Percentiles rank a stretch among this genome's conserved stretches.
These are phyloP conservation scores for Sebastes taczanowskii DNA, from an alignment of 2,797 vertebrate genomes.

Conservation along the genomic window DNA sequence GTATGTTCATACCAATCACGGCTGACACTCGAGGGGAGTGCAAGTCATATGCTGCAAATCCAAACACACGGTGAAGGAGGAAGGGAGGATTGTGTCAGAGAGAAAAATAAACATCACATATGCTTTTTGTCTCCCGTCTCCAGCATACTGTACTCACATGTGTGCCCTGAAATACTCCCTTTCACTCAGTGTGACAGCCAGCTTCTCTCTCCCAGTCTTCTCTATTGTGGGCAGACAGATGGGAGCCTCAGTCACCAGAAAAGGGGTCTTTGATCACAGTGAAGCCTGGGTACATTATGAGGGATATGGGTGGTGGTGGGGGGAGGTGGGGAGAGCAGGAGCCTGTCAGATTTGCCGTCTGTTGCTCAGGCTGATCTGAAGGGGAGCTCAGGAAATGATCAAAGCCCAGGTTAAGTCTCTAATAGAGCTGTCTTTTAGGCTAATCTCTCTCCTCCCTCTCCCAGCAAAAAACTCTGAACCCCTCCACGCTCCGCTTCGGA, in stretches of 20 bases:
- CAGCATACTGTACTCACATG: slow-evolving; percentile 34
- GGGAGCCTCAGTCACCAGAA: slow-evolving; percentile 63
- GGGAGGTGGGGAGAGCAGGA: slow-evolving; percentile 25
- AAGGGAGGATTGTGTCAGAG: slow-evolving; percentile 33
- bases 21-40: slow-evolving; percentile 32
- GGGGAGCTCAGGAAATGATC: slow-evolving; percentile 81
- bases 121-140: slow-evolving; percentile 41
- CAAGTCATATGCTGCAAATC: slow-evolving; percentile 30
- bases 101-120: slow-evolving; percentile 46
- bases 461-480: slow-evolving; percentile 51
- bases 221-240: slow-evolving; percentile 55
- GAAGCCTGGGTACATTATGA: slow-evolving; percentile 65
- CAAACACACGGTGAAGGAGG: slow-evolving; percentile 10
- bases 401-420: slow-evolving; percentile 85
- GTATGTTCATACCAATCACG: slow-evolving; percentile 26
- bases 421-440: slow-evolving; percentile 83
- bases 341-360: slow-evolving; percentile 83
- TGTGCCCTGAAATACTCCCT: slow-evolving; percentile 30
- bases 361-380: slow-evolving; percentile 71
- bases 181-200: slow-evolving; percentile 58
- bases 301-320: slow-evolving; percentile 35
- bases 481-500: slow-evolving; percentile 58
- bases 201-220: slow-evolving; percentile 21
- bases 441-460: slow-evolving; percentile 78
- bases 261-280: slow-evolving; percentile 78